Base-by-base conservation (phyloP, 2,888 invertebrate species). In the Megaustenia siamemsis region DNA sequence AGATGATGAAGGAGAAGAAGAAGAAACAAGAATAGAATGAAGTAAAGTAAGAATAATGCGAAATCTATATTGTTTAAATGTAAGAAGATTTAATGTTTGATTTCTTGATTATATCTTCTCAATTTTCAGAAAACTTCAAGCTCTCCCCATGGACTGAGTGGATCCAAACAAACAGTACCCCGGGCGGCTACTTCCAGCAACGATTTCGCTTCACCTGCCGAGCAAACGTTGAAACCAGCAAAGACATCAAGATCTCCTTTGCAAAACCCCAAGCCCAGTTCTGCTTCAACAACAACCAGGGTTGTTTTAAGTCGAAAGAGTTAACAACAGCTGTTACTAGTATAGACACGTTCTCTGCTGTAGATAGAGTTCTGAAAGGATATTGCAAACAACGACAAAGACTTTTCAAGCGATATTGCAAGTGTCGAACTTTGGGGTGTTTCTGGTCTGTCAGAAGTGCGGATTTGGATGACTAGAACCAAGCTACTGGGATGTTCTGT, bases 261-360 rank as follows among this genome's bases (percentile, higher is more conserved):
- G 95, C 96, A 21, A 97, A 97, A 89, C 97, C 97, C 89, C 97
- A 98, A 93, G 96, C 96, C 82, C 95, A 97, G 45, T 96, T 96
- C 90, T 98, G 98, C 92, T 95, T 95, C 0, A 94, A 95, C 0
- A 95, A 96, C 68, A 96, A 96, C 0, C 95, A 95, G 32, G 89
- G 90, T 3, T 97, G 97, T 90, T 88, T 91, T 53, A 90, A 90
- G 76, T 88, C 92, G 90, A 79, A 86, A 32, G 91, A 92, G 90
- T 87, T 90, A 68, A 84, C 88, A 56, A 89, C 89, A 84, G 87
- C 89, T 63, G 88, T 88, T 68, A 86, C 87, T 10, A 87, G 89
- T 77, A 89, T 92, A 84, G 91, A 91, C 88, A 90, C 90, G 68
- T 90, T 90, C 87, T 89, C 91, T 71, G 89, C 91, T 24, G 89